Percentiles rank a stretch among this genome's conserved stretches.
phyloP scores from a whole-genome alignment of 2,888 invertebrate genomes.

The Caenorhabditis sp. region DNA sequence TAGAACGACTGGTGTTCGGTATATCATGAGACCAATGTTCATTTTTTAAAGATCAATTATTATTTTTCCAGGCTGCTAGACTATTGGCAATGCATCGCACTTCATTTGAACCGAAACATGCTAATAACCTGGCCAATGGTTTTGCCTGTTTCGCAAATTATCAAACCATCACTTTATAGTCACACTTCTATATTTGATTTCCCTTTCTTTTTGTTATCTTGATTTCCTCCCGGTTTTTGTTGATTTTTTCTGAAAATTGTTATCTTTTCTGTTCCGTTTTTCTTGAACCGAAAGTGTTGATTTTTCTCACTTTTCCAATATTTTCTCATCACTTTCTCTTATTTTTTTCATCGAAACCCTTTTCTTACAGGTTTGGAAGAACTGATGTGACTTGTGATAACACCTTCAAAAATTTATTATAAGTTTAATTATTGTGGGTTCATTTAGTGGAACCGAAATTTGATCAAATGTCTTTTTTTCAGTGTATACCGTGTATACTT shows the following conservation, averaged over 20 bases:
- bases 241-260: slow-evolving; percentile 5
- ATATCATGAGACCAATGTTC: too few species aligned
- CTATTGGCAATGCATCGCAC: slow-evolving; percentile 78
- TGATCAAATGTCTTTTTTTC: slow-evolving; percentile 6
- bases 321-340: not conserved
- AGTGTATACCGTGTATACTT: slow-evolving; percentile 57
- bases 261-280: not conserved
- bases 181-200: slow-evolving; percentile 7
- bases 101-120: slow-evolving; percentile 82
- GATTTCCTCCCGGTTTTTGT: not conserved
- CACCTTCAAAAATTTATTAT: not conserved
- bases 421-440: not conserved
- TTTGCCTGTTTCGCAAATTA: slow-evolving; percentile 89
- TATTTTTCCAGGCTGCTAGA: slow-evolving; percentile 70
- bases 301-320: not conserved
- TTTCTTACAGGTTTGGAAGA: not conserved
- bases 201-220: not conserved
- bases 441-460: not conserved
- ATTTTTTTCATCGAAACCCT: not conserved
- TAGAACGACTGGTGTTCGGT: too few species aligned
- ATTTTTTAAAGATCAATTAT: too few species aligned
- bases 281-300: not conserved
- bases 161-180: slow-evolving; percentile 23
- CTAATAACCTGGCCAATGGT: slow-evolving; percentile 89
- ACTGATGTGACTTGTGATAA: not conserved